Conservation (phyloP, 2,113 vertebrate species). For the Archocentrus centrarchus region DNA sequence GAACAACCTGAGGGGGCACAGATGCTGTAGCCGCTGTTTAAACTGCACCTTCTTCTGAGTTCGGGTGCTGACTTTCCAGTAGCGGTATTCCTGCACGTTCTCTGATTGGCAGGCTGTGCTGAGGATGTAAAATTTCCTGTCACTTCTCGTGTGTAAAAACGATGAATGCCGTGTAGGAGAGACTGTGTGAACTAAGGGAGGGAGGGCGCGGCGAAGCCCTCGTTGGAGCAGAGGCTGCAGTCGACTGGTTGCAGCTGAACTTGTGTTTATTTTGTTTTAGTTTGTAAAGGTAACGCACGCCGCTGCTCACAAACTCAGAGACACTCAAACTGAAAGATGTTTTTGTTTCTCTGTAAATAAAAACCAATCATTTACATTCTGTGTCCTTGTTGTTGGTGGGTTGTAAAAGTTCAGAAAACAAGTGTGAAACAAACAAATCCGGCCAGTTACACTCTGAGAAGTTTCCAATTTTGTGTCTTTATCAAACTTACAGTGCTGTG, state of each 20-base stretch:
- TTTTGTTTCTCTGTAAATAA: constrained; percentile 35
- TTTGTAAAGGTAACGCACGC: not conserved
- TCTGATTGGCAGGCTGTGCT: not conserved
- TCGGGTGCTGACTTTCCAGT: not conserved
- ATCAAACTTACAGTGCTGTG: not conserved
- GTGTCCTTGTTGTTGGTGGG: not conserved
- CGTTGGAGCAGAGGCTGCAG: not conserved
- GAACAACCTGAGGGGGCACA: fast-evolving
- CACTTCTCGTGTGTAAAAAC: not conserved
- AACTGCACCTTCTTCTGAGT: too few relatives aligned
- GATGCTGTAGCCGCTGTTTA: not conserved
- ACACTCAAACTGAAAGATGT: not conserved
- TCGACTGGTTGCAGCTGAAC: not conserved
- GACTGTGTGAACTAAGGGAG: not conserved
- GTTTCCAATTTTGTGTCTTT: not conserved
- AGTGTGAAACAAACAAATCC: not conserved
- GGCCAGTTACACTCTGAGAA: not conserved
- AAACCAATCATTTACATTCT: not conserved
- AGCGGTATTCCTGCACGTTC: not conserved
- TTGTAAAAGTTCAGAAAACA: not conserved
- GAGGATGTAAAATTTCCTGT: not conserved
- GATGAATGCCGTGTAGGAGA: not conserved
- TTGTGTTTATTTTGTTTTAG: not conserved
- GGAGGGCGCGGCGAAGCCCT: not conserved
- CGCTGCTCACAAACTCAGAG: not conserved